A percentile compares a stretch with the other conserved stretches of the same genome.
Evolutionary conservation across 1,140 invertebrate genomes (phyloP).

Genomic region (Aphaenogaster ashmeadi): DNA sequence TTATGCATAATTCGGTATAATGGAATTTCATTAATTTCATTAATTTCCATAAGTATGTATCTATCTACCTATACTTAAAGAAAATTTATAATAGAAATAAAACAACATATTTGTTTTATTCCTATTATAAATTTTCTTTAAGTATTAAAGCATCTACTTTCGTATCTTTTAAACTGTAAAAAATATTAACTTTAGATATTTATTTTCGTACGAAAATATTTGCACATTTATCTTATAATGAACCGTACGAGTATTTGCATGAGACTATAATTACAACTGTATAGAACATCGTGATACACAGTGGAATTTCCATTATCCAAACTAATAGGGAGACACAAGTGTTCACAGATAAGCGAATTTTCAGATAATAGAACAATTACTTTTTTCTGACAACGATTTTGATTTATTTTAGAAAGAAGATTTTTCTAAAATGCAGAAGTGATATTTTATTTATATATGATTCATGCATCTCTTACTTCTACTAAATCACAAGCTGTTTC

Average conservation of each 20-base stretch:
- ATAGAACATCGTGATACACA: not conserved
- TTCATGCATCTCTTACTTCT: not conserved
- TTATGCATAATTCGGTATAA: constrained; percentile 10
- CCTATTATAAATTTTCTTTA: not conserved
- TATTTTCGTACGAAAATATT: not conserved
- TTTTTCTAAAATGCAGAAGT: not conserved
- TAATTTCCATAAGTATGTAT: too few relatives aligned
- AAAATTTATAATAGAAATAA: not conserved
- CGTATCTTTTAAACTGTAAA: not conserved
- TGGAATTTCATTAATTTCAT: not conserved
- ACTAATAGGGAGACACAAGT: constrained; percentile 25
- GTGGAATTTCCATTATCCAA: constrained; percentile 27
- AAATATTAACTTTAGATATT: not conserved
- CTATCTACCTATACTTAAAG: too few relatives aligned
- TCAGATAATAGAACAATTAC: not conserved
- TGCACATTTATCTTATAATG: constrained; percentile 12
- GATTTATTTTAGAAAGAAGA: not conserved
- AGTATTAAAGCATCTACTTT: not conserved
- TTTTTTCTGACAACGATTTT: not conserved
- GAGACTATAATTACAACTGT: constrained; percentile 32
- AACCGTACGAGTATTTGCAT: not conserved
- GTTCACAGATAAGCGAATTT: constrained; percentile 33
- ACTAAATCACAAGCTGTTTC: not conserved
- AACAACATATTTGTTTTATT: not conserved
- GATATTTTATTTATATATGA: not conserved